phyloP scores from a whole-genome alignment of 2,113 vertebrate species.

The Verasper variegatus region DNA sequence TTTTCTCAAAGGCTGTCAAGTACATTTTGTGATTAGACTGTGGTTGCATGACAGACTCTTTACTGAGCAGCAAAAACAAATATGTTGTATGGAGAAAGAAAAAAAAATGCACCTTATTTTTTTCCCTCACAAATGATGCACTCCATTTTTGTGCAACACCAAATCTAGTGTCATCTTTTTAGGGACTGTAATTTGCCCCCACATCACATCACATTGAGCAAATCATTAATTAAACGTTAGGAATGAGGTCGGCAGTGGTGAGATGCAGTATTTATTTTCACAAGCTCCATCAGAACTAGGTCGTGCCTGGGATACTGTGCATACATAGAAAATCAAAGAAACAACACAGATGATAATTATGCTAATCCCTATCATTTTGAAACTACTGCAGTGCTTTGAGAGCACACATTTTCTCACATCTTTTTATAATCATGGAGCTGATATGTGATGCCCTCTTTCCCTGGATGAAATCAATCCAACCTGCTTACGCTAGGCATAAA shows the following conservation, averaged over 20 bases:
- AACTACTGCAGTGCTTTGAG: background rate
- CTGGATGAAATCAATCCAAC: background rate
- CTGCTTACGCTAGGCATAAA: background rate
- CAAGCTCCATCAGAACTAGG: slow-evolving; percentile 28
- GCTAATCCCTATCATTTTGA: slow-evolving; percentile 1
- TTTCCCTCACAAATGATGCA: background rate
- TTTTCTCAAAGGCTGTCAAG: slow-evolving; percentile 22
- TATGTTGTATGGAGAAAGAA: background rate
- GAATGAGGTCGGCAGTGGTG: slow-evolving; percentile 10
- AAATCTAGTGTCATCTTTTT: background rate
- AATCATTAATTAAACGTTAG: slow-evolving; percentile 7
- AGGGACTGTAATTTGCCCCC: background rate
- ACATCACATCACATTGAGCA: background rate
- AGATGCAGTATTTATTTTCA: slow-evolving; percentile 13
- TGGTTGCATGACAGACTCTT: slow-evolving; percentile 10
- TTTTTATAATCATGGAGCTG: background rate
- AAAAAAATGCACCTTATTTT: background rate
- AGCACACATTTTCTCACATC: background rate
- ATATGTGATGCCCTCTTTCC: background rate
- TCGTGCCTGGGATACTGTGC: slow-evolving; percentile 11
- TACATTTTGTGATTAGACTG: slow-evolving; percentile 18
- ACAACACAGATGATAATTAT: background rate
- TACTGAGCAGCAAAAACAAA: background rate
- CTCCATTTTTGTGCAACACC: background rate
- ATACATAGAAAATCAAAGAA: slow-evolving; percentile 12